Base-by-base conservation (phyloP, 2,888 invertebrate genomes). In the Endotricha flammealis region DNA sequence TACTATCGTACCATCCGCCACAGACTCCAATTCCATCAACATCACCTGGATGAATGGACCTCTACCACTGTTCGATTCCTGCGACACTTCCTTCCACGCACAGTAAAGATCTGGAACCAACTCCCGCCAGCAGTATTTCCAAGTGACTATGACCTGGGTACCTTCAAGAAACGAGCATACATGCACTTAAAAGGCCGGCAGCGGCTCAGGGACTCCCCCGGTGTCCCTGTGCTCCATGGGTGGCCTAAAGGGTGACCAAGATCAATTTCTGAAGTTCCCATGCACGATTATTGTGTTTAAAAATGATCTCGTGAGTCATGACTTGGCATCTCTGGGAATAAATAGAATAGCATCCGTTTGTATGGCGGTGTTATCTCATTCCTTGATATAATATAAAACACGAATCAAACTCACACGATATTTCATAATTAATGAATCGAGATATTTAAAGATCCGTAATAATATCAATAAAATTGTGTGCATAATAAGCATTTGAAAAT, bases 361-460 rank as follows among this genome's bases (percentile, higher is more conserved):
- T 14, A 32, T 32, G n/a, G n/a, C 22, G 25, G 29, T 10, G 29
- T 17, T 36, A 13, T 23, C 17, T 31, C 27, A 25, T 32, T 44
- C 38, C 39, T 36, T 41, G 37, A 41, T 36, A 37, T 35, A 32
- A 39, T 41, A 39, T 39, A 38, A 20, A 20, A 24, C 32, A n/a
- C 24, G 32, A 32, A 16, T 29, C 23, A 31, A 20, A 13, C 22
- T 24, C 32, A 14, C 24, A 24, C 3, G 6, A 8, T 20, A 20
- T 20, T 20, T 41, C 31, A 27, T 20, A 17, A 23, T 28, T 30
- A 31, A 40, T 34, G 36, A 36, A 46, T 41, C 37, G 39, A 41
- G 27, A 39, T 22, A 36, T 39, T 42, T 42, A 29, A 37, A 55
- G 49, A 55, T 58, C 52, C 53, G 53, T 48, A 41, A 53, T 52